Conservation (phyloP, 2,888 invertebrate species). For the Hirtodrosophila cameraria region DNA sequence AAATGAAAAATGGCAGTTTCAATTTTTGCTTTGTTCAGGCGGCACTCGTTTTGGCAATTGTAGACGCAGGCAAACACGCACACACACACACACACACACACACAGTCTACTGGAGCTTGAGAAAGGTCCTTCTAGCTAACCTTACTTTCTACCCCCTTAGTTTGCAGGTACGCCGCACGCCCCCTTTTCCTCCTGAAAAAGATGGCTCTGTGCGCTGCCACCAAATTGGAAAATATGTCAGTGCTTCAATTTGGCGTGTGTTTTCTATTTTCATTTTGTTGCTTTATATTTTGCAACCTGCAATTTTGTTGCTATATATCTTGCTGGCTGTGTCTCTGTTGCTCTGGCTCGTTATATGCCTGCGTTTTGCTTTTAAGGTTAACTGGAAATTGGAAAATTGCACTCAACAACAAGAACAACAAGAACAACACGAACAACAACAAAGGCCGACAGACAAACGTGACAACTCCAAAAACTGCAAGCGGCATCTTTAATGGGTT, state of each 20-base stretch:
- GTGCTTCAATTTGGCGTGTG: constrained; percentile 60
- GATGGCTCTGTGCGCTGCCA: constrained; percentile 20
- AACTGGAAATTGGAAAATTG: constrained; percentile 76
- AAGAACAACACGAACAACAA: constrained; percentile 20
- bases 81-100: constrained; percentile 13
- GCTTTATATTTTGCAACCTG: constrained; percentile 27
- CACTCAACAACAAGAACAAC: constrained; percentile 41
- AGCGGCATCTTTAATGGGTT: constrained; percentile 45
- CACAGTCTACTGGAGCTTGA: constrained; percentile 4
- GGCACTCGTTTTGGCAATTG: constrained; percentile 41
- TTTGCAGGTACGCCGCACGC: not conserved
- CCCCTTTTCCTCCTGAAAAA: not conserved
- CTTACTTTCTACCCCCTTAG: constrained; percentile 3
- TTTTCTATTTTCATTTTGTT: constrained; percentile 32
- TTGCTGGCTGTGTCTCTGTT: constrained; percentile 24
- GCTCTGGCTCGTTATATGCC: constrained; percentile 50
- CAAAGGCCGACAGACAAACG: constrained; percentile 59
- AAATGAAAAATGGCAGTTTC: constrained; percentile 41
- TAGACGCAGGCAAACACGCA: constrained; percentile 22
- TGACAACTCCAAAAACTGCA: constrained; percentile 40
- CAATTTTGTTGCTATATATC: constrained; percentile 68
- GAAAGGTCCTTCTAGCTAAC: constrained; percentile 12
- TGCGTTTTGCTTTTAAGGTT: constrained; percentile 57
- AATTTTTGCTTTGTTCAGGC: constrained; percentile 5
- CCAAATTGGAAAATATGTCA: constrained; percentile 78